Base-by-base conservation (phyloP, 2,797 vertebrate species). In the Xerus rutilus region DNA sequence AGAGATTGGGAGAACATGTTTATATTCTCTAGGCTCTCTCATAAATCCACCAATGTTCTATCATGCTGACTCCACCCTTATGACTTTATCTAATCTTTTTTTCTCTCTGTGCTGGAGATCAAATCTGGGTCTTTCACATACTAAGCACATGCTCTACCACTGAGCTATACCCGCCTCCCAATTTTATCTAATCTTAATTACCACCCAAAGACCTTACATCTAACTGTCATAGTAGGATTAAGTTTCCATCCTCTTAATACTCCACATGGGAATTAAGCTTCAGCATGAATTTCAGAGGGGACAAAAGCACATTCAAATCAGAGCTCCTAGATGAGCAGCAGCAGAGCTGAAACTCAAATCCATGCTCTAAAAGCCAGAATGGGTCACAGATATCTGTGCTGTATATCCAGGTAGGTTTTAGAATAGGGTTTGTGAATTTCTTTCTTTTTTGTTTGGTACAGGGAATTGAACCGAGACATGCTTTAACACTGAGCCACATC, bases 301-400 rank as follows among this genome's bases (percentile, higher is more conserved):
- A 70, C 65, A 59, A 86, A 54, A 30, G 21, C 21, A 85, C 17
- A 85, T 85, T 70, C 23, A 85, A 85, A 85, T 32, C 83, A 85
- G 28, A 70, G 47, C 14, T 39, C 23, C 32, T 15, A 7, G 3
- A 52, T 79, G 47, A 72, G 67, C 59, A 72, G n/a, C 8, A 70
- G 69, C 47, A 89, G 74, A 89, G 17, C 39, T 21, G 43, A 84
- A 54, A 84, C 62, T 81, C 54, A 79, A 76, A 65, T 39, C 59
- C 59, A 81, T 59, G 30, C 49, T n/a, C 43, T 62, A 59, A 93
- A 95, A 91, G 10, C 28, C 52, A 86, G 77, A 76, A 70, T n/a
- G 18, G 72, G n/a, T 81, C 77, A 79, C 45, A 78, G 25, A 35
- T 84, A 70, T 90, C 49, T 81, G 12, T 90, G 49, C 13, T 59